Percentiles rank a stretch among this genome's conserved stretches.
Conservation (phyloP, 2,113 vertebrate genomes). For the Sinocyclocheilus anshuiensis region DNA sequence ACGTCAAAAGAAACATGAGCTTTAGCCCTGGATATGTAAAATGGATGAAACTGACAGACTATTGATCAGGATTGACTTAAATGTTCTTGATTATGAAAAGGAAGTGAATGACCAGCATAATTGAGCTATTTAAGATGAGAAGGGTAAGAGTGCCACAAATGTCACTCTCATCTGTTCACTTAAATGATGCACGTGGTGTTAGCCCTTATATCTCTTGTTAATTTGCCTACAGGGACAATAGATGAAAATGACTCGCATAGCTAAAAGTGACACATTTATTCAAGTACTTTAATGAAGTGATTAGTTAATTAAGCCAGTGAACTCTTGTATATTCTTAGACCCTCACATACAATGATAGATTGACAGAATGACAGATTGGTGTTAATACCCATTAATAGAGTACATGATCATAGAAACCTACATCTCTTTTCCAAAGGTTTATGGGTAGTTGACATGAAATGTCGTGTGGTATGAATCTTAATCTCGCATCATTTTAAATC, state of each 20-base stretch:
- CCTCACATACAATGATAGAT: constrained; percentile 44
- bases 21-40: too few relatives aligned
- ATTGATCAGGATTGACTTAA: not conserved
- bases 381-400: constrained; percentile 42
- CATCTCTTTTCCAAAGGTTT: constrained; percentile 2
- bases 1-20: too few relatives aligned
- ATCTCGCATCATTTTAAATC: not conserved
- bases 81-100: not conserved
- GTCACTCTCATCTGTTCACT: constrained; percentile 4
- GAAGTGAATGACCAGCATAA: not conserved
- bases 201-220: constrained; percentile 19
- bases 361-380: constrained; percentile 54
- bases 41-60: not conserved
- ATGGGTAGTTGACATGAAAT: not conserved
- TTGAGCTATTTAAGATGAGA: constrained; percentile 5
- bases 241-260: constrained; percentile 45
- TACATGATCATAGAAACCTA: constrained; percentile 13
- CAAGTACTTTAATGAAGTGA: constrained; percentile 53
- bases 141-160: not conserved
- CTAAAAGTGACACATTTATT: constrained; percentile 51
- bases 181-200: constrained; percentile 4
- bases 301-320: constrained; percentile 54
- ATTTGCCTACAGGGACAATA: constrained; percentile 26
- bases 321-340: constrained; percentile 50
- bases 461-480: not conserved